A percentile compares a stretch with the other conserved stretches of the same genome.
Evolutionary conservation across 2,888 invertebrate genomes (phyloP).

Genomic region (Orgyia antiqua): DNA sequence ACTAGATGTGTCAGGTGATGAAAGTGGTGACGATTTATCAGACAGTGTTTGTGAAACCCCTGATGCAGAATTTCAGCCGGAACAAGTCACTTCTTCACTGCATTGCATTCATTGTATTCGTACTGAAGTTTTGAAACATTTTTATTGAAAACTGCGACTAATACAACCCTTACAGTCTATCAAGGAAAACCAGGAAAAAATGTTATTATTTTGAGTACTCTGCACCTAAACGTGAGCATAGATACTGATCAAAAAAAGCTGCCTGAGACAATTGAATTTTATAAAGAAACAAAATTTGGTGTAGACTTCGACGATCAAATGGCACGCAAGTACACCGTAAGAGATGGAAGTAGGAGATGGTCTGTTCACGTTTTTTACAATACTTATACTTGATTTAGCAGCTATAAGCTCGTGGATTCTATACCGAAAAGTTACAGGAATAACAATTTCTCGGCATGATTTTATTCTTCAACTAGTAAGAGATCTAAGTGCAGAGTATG

Average conservation of each 20-base stretch:
- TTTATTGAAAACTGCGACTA: too few species aligned
- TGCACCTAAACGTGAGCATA: too few species aligned
- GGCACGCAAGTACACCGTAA: too few species aligned
- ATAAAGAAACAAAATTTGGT: background rate
- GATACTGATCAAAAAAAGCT: slow-evolving; percentile 11
- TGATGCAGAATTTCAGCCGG: too few species aligned
- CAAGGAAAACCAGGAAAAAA: too few species aligned
- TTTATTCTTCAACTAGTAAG: too few species aligned
- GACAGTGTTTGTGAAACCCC: too few species aligned
- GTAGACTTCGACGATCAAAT: background rate
- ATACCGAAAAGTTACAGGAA: background rate
- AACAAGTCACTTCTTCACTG: too few species aligned
- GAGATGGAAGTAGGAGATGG: background rate
- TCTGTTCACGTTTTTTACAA: background rate
- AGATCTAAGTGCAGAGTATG: too few species aligned
- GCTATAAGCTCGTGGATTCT: too few species aligned
- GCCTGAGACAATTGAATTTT: slow-evolving; percentile 6
- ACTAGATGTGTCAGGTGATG: slow-evolving; percentile 8
- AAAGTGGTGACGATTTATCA: slow-evolving; percentile 9
- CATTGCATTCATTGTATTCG: slow-evolving; percentile 8
- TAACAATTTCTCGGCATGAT: background rate
- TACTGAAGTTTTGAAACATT: slow-evolving; percentile 9
- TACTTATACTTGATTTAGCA: background rate
- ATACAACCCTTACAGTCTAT: too few species aligned
- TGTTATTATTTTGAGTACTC: too few species aligned